Percentiles rank a stretch among this genome's conserved stretches.
These are phyloP conservation scores for Manacus vitellinus DNA, from an alignment of 2,113 vertebrate species.

Conservation along the genomic window DNA sequence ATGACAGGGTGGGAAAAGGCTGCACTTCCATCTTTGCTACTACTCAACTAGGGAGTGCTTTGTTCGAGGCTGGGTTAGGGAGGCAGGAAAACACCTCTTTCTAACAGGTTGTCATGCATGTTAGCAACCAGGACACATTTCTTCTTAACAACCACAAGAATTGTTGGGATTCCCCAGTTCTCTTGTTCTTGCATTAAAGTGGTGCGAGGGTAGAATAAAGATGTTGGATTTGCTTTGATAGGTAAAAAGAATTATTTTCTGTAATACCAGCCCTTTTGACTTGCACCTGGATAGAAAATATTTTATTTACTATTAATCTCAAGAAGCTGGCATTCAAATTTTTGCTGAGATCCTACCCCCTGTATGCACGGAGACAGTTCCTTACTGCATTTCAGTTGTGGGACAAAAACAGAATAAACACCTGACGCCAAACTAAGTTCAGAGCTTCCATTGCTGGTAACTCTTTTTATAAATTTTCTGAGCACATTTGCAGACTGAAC, in stretches of 20 bases:
- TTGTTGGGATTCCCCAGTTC: background rate
- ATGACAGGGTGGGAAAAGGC: constrained; percentile 42
- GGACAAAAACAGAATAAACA: background rate
- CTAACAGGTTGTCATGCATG: background rate
- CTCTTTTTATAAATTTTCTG: background rate
- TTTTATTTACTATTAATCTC: background rate
- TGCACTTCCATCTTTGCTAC: constrained; percentile 19
- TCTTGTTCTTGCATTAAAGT: background rate
- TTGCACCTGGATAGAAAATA: background rate
- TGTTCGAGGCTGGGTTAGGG: background rate
- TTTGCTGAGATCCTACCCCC: background rate
- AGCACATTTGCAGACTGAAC: background rate
- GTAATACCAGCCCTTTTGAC: background rate
- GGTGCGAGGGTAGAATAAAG: background rate
- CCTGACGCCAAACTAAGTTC: background rate
- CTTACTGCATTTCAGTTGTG: background rate
- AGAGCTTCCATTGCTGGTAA: background rate
- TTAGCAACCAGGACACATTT: background rate
- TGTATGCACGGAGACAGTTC: background rate
- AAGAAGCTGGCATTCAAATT: background rate
- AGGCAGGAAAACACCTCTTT: background rate
- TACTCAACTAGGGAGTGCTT: background rate
- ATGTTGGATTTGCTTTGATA: background rate
- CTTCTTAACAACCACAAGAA: background rate
- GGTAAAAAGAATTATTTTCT: background rate